Evolutionary conservation across 2,113 vertebrate species (phyloP).

Genomic region (Ochotona curzoniae): DNA sequence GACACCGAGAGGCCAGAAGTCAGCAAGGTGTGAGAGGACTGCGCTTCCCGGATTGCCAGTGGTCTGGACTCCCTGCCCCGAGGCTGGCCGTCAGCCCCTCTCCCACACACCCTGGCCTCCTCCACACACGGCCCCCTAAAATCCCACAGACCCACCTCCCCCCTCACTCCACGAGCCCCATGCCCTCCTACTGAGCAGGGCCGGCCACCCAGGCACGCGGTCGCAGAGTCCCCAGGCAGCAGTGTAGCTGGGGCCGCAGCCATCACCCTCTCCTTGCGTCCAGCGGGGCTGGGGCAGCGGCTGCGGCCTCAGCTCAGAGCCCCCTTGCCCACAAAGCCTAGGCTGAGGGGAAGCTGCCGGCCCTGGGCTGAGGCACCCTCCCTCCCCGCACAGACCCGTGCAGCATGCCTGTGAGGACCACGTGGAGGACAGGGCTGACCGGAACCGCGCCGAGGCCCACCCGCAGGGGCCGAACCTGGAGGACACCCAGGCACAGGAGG

Average conservation of each 20-base stretch:
- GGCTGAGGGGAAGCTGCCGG: too few species aligned
- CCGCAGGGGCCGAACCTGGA: constrained; percentile 82
- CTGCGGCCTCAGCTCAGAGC: neutral
- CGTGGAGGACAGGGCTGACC: constrained; percentile 56
- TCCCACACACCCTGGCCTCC: neutral
- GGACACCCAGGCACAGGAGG: neutral
- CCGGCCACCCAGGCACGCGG: neutral
- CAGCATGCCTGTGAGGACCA: neutral
- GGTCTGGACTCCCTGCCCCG: neutral
- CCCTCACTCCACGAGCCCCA: neutral
- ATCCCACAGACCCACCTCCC: neutral
- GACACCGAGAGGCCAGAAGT: constrained; percentile 63
- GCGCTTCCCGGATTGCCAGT: neutral
- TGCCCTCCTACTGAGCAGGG: neutral
- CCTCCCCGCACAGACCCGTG: constrained; percentile 62
- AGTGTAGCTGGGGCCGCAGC: neutral
- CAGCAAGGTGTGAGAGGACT: constrained; percentile 70
- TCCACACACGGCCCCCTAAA: neutral
- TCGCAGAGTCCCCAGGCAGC: too few species aligned
- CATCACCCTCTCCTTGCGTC: too few species aligned
- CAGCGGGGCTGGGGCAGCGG: neutral
- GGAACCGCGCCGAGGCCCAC: constrained; percentile 84
- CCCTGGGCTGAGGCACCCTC: rapidly evolving
- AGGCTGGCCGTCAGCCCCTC: neutral
- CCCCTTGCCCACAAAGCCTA: neutral